Base-by-base conservation (phyloP, 2,797 vertebrate species). In the Lerista edwardsae region DNA sequence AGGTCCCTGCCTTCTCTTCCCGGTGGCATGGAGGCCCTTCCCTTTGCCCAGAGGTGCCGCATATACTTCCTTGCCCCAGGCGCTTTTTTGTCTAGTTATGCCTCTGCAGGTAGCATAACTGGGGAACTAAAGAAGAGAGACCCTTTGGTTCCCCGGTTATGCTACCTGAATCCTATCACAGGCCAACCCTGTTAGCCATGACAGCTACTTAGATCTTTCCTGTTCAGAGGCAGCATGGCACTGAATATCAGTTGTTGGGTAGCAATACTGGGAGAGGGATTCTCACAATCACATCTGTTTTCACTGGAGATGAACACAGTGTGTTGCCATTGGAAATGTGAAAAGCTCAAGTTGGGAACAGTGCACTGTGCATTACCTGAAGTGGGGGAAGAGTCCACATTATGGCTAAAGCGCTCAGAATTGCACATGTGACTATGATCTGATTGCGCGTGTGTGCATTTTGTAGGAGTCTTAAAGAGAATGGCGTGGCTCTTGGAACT, bases 401-500 rank as follows among this genome's bases (percentile, higher is more conserved):
- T n/a, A 67, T 55, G n/a, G n/a, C 72, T 67, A 27, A 51, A 75
- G 23, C 41, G 29, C 55, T 31, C 68, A 71, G 47, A 76, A 81
- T 62, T 80, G 64, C 2, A 44, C 21, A 4, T 47, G 31, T 44
- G 15, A 34, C 61, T 86, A 83, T 79, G 41, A 2, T 19, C 0
- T 92, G 74, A 86, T 15, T 11, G 29, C n/a, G n/a, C 69, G 6
- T 72, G 65, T 47, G 2, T 73, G 31, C 67, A n/a, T 11, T 86
- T 89, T 92, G 14, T 87, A 99, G 98, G 97, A 2, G 96, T 99
- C 25, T 78, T 95, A 59, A 98, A 97, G 88, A 96, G 98, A 91
- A 94, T 97, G 96, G 97, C 99, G 78, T 99, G 98, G 98, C 96
- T 99, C 19, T 95, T 99, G 91, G 97, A 99, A 90, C 93, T 99